A percentile compares a stretch with the other conserved stretches of the same genome.
Evolutionary conservation across 2,888 invertebrate genomes (phyloP).

Genomic region (Colletes collaris): DNA sequence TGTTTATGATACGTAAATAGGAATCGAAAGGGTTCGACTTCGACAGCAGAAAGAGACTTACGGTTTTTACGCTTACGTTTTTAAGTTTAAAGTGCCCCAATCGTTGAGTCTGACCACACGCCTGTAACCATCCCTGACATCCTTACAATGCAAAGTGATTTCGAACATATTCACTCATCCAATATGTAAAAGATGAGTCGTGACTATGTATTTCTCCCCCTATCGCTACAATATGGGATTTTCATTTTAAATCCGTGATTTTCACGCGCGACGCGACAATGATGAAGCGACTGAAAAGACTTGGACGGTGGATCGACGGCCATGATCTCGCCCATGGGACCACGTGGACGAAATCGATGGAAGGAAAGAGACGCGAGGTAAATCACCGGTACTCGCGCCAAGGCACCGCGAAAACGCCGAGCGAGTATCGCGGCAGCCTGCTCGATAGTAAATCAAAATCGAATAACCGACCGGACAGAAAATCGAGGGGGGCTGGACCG

Average conservation of each 20-base stretch:
- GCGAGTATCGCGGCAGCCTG: conserved; percentile 11
- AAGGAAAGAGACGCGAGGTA: conserved; percentile 10
- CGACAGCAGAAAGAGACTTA: no score
- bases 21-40: no score
- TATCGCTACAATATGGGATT: neutral
- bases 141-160: no score
- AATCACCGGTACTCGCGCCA: conserved; percentile 2
- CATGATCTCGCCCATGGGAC: neutral
- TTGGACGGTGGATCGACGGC: neutral
- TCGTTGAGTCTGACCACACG: no score
- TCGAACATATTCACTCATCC: no score
- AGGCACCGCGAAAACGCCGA: conserved; percentile 9
- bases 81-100: no score
- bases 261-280: no score
- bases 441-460: conserved; percentile 49
- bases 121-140: no score
- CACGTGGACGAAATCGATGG: conserved; percentile 5
- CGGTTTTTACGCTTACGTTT: no score
- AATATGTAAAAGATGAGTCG: no score
- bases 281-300: no score
- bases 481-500: conserved; percentile 13
- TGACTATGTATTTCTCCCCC: neutral
- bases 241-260: neutral
- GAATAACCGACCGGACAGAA: conserved; percentile 18
- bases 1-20: no score